These are phyloP conservation scores for Sylvilagus floridanus DNA, from an alignment of 2,797 vertebrate genomes.

Conservation along the genomic window DNA sequence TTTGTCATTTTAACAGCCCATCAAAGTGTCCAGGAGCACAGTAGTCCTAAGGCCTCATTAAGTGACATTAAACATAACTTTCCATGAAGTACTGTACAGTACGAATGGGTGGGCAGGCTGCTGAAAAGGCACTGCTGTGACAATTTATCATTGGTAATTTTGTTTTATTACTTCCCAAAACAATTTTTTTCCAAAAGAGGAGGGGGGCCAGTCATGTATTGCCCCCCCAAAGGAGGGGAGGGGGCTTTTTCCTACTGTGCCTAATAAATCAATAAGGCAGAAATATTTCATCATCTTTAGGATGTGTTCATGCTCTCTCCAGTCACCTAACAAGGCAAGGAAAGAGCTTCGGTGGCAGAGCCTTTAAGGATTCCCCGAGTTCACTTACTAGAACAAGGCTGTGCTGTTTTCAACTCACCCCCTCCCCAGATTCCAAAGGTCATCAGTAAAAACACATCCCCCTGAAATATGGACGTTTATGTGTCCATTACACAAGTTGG, in stretches of 20 bases:
- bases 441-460: constrained; percentile 31
- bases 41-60: constrained; percentile 84
- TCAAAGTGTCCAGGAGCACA: constrained; percentile 85
- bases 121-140: constrained; percentile 70
- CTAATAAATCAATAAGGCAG: constrained; percentile 81
- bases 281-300: constrained; percentile 80
- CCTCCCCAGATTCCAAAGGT: constrained; percentile 42
- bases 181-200: constrained; percentile 62
- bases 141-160: constrained; percentile 86
- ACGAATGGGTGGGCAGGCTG: constrained; percentile 76
- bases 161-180: constrained; percentile 85
- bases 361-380: background rate
- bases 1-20: constrained; percentile 87
- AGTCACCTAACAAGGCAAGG: constrained; percentile 36
- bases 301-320: constrained; percentile 60
- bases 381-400: constrained; percentile 31
- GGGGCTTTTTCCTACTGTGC: constrained; percentile 61
- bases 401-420: constrained; percentile 46
- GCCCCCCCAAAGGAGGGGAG: constrained; percentile 51
- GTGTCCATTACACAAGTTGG: background rate
- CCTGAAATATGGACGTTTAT: background rate
- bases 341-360: constrained; percentile 22
- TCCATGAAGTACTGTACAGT: constrained; percentile 77
- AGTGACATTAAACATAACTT: constrained; percentile 85
- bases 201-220: constrained; percentile 59